A percentile compares a stretch with the other conserved stretches of the same genome.
Conservation (phyloP, 1,140 invertebrate genomes). For the Andrena cerasifolii region DNA sequence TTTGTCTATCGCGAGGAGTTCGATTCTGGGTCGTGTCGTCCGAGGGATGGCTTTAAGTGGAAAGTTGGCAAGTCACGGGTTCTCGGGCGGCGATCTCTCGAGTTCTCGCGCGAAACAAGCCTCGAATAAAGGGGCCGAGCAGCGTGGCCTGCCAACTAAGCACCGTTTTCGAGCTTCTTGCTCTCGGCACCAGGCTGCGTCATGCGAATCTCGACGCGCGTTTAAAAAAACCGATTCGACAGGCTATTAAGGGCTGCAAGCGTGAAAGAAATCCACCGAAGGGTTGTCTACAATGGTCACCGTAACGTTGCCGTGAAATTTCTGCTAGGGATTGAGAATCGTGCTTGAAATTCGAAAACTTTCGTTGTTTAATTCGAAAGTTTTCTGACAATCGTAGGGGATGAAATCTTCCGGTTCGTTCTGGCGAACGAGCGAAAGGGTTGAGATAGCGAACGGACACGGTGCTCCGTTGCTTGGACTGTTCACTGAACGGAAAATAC, state of each 20-base stretch:
- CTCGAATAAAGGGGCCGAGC: constrained; percentile 5
- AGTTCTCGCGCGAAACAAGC: not conserved
- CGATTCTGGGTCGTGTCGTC: constrained; percentile 2
- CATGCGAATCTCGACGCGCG: not conserved
- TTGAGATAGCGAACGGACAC: no score
- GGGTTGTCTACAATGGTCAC: no score
- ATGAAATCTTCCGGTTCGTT: not conserved
- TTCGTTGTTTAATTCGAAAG: no score
- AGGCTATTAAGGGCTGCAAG: no score
- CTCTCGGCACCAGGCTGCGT: no score
- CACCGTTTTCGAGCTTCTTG: not conserved
- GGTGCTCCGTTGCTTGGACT: not conserved
- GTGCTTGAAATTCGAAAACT: no score
- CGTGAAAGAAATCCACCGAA: no score
- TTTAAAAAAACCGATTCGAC: no score
- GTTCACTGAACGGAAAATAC: not conserved
- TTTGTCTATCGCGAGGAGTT: not conserved
- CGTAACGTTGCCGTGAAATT: no score
- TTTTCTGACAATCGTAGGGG: no score
- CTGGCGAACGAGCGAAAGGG: not conserved
- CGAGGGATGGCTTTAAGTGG: constrained; percentile 24
- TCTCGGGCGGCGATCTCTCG: not conserved
- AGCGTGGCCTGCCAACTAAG: constrained; percentile 37
- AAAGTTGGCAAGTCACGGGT: constrained; percentile 24
- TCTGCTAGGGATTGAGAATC: no score